Evolutionary conservation across 2,797 vertebrate species (phyloP).

Genomic region (Podargus strigoides): DNA sequence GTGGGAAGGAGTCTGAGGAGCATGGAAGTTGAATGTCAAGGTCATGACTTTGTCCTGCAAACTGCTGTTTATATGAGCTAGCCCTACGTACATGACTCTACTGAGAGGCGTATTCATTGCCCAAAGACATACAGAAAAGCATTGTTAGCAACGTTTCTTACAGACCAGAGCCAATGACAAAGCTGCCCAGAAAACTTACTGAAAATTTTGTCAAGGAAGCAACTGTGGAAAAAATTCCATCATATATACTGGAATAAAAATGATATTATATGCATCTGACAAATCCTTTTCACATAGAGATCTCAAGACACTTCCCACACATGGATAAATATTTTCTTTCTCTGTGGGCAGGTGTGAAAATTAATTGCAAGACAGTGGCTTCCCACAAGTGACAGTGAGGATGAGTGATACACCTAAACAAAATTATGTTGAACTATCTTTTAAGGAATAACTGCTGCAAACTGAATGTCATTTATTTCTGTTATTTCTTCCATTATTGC

Average conservation of each 20-base stretch:
- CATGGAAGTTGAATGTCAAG: not conserved
- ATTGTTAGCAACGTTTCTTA: not conserved
- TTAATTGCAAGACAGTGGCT: not conserved
- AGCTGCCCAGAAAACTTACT: not conserved
- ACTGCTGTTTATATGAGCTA: not conserved
- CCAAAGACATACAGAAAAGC: not conserved
- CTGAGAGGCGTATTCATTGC: not conserved
- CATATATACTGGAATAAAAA: not conserved
- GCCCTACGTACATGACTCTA: not conserved
- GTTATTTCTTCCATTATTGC: not conserved
- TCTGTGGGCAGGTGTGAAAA: not conserved
- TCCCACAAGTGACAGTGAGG: not conserved
- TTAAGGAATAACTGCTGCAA: not conserved
- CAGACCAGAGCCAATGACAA: not conserved
- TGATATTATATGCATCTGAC: not conserved
- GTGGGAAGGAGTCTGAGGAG: not conserved
- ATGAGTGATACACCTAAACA: not conserved
- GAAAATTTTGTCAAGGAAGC: not conserved
- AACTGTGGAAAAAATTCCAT: not conserved
- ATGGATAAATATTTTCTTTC: not conserved
- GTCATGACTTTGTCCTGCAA: not conserved
- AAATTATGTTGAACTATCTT: not conserved
- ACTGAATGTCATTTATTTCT: not conserved
- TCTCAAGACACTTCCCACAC: not conserved
- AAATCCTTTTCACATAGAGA: not conserved